Conservation (phyloP, 2,888 invertebrate genomes). For the Eucriotettix oculatus region DNA sequence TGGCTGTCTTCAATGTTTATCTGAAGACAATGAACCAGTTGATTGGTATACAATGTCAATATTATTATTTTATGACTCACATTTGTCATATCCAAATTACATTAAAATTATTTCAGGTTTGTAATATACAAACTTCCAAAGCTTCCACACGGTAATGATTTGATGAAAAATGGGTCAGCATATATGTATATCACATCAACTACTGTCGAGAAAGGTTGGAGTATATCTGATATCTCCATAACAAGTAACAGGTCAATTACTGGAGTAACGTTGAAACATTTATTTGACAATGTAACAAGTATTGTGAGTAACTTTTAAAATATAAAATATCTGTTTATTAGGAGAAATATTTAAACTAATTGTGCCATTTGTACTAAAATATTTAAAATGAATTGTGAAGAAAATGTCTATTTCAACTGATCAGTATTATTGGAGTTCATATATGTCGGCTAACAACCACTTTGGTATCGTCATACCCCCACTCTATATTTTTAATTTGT, state of each 20-base stretch:
- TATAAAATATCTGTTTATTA: no score
- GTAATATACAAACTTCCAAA: constrained; percentile 67
- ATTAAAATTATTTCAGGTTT: constrained; percentile 39
- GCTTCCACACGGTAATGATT: constrained; percentile 34
- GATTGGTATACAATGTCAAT: no score
- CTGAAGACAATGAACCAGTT: no score
- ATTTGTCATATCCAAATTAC: no score
- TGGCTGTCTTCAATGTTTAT: no score
- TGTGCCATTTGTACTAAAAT: neutral
- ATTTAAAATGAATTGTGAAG: neutral
- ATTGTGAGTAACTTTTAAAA: neutral
- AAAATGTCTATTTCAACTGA: no score
- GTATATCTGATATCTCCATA: constrained; percentile 44
- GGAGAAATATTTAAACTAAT: neutral
- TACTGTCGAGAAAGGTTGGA: constrained; percentile 42
- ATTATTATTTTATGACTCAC: no score
- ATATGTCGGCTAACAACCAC: no score
- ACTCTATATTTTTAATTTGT: no score
- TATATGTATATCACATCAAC: constrained; percentile 42
- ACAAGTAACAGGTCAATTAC: constrained; percentile 37
- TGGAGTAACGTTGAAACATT: constrained; percentile 16
- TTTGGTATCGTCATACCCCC: no score
- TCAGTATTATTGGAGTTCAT: no score
- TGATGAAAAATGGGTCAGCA: constrained; percentile 42
- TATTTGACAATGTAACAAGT: constrained; percentile 13